A percentile compares a stretch with the other conserved stretches of the same genome.
These are phyloP conservation scores for Dromococcyx pavoninus DNA, from an alignment of 2,797 vertebrate species.

Conservation along the genomic window DNA sequence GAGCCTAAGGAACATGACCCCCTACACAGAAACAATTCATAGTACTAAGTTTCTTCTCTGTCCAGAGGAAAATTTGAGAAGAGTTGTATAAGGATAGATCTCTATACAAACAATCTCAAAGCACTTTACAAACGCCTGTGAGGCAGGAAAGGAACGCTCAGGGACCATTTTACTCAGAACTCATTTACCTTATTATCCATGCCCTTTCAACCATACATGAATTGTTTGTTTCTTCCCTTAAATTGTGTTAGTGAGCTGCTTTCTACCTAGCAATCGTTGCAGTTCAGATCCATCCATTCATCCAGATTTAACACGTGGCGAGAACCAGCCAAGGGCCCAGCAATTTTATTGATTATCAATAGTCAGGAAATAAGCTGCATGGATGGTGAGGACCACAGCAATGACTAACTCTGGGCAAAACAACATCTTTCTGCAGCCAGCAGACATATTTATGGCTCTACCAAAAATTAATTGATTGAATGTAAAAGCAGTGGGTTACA, in stretches of 20 bases:
- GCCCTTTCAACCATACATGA: neutral
- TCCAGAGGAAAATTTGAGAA: neutral
- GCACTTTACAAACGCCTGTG: neutral
- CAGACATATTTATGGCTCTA: neutral
- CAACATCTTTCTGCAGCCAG: neutral
- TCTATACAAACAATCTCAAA: neutral
- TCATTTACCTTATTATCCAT: neutral
- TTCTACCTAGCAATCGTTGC: neutral
- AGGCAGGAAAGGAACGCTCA: neutral
- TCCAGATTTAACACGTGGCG: neutral
- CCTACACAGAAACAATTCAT: neutral
- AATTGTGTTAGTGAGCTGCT: neutral
- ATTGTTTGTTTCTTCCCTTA: slow-evolving; percentile 6
- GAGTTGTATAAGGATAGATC: neutral
- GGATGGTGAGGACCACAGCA: neutral
- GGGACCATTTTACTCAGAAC: neutral
- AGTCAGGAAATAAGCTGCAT: neutral
- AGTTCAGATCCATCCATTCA: neutral
- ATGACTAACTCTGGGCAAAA: neutral
- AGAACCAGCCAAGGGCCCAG: neutral
- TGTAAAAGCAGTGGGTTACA: neutral
- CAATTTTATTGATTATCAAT: slow-evolving; percentile 2
- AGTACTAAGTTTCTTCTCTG: neutral
- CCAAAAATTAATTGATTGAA: neutral
- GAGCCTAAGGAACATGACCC: neutral